These are phyloP conservation scores for Macquaria ambigua DNA, from an alignment of 2,113 vertebrate species.

Conservation along the genomic window DNA sequence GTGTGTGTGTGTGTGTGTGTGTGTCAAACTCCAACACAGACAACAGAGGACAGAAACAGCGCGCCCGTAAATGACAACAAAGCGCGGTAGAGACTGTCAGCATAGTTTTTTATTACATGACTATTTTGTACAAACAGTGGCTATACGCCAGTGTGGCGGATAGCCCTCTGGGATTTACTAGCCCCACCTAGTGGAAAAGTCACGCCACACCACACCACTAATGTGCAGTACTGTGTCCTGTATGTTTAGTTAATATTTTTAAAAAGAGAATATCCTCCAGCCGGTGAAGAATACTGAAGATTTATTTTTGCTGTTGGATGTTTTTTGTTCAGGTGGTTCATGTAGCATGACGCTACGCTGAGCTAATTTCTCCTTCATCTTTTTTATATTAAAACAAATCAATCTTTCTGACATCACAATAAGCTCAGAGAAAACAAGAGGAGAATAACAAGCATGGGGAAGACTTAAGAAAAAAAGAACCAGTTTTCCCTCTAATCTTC, in stretches of 20 bases:
- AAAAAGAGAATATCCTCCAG: background rate
- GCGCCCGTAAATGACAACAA: no score
- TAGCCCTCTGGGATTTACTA: no score
- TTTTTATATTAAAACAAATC: conserved; percentile 53
- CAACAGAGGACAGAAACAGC: no score
- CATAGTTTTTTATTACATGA: no score
- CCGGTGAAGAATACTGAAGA: conserved; percentile 12
- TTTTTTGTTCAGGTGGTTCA: conserved; percentile 17
- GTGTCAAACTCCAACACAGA: no score
- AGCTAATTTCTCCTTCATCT: conserved; percentile 15
- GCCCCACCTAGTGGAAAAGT: no score
- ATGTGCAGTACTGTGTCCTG: background rate
- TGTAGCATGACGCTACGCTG: background rate
- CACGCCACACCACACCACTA: no score
- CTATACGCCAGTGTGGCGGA: no score
- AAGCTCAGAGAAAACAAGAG: conserved; percentile 48
- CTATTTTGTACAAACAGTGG: no score
- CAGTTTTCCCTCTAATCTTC: conserved; percentile 78
- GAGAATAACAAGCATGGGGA: conserved; percentile 68
- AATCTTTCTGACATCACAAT: conserved; percentile 65
- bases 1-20: no score
- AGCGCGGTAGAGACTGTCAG: no score
- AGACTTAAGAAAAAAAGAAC: conserved; percentile 46
- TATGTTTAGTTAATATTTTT: conserved; percentile 26
- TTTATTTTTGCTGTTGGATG: conserved; percentile 28